phyloP scores from a whole-genome alignment of 2,113 vertebrate genomes.

The Choloepus hoffmanni region DNA sequence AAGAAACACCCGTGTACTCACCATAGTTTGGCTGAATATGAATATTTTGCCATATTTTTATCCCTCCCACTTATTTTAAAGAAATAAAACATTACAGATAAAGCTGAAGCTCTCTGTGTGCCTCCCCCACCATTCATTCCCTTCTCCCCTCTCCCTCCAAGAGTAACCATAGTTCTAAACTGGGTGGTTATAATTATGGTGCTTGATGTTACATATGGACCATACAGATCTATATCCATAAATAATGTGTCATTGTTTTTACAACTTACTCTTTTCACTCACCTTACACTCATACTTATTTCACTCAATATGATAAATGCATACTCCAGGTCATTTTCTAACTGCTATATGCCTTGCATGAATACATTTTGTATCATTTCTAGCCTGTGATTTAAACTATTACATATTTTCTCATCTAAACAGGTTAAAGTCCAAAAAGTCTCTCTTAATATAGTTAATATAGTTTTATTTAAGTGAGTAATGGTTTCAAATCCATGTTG shows the following conservation, averaged over 20 bases:
- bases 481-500: neutral
- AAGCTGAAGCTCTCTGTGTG: neutral
- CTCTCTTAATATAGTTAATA: neutral
- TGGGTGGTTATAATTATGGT: neutral
- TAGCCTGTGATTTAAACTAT: neutral
- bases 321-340: neutral
- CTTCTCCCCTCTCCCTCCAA: neutral
- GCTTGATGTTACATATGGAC: neutral
- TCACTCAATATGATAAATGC: neutral
- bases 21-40: neutral
- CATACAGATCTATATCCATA: neutral
- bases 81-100: neutral
- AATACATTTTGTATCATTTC: conserved; percentile 9
- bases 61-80: neutral
- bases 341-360: neutral
- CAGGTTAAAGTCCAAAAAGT: neutral
- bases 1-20: neutral
- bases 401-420: neutral
- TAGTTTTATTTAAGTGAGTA: neutral
- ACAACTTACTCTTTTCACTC: conserved; percentile 10
- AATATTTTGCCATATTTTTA: neutral
- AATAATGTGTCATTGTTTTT: neutral
- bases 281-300: neutral
- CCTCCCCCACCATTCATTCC: neutral
- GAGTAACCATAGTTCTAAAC: neutral